These are phyloP conservation scores for Phrynocephalus forsythii DNA, from an alignment of 2,797 vertebrate genomes.

Conservation along the genomic window DNA sequence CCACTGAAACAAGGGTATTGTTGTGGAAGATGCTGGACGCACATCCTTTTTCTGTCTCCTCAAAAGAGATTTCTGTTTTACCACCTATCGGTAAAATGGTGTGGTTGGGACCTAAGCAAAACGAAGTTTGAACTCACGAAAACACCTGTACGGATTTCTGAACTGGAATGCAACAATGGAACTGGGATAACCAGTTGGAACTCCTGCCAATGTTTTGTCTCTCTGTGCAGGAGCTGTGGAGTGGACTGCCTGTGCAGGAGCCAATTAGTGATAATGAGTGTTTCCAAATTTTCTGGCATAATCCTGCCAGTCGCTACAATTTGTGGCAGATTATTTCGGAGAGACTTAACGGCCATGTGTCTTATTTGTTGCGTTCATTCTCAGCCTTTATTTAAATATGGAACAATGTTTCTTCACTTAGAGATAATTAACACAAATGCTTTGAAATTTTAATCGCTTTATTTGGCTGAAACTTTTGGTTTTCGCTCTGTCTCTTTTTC, in stretches of 20 bases:
- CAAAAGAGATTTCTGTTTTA: background rate
- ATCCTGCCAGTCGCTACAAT: slow-evolving; percentile 5
- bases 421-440: slow-evolving; percentile 11
- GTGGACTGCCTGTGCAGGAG: background rate
- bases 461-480: background rate
- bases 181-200: background rate
- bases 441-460: slow-evolving; percentile 42
- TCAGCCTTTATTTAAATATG: slow-evolving; percentile 28
- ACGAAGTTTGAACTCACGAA: background rate
- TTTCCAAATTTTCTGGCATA: slow-evolving; percentile 9
- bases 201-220: slow-evolving; percentile 4
- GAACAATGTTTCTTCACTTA: slow-evolving; percentile 3
- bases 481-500: slow-evolving; percentile 10
- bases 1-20: background rate
- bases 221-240: background rate
- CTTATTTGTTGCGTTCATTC: slow-evolving; percentile 50
- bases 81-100: background rate
- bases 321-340: slow-evolving; percentile 35
- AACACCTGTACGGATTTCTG: background rate
- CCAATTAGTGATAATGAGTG: slow-evolving; percentile 60
- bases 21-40: background rate
- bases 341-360: slow-evolving; percentile 33
- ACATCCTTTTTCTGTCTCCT: background rate
- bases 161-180: background rate
- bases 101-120: too few relatives aligned